Base-by-base conservation (phyloP, 1,140 invertebrate species). In the Drosophila teissieri region DNA sequence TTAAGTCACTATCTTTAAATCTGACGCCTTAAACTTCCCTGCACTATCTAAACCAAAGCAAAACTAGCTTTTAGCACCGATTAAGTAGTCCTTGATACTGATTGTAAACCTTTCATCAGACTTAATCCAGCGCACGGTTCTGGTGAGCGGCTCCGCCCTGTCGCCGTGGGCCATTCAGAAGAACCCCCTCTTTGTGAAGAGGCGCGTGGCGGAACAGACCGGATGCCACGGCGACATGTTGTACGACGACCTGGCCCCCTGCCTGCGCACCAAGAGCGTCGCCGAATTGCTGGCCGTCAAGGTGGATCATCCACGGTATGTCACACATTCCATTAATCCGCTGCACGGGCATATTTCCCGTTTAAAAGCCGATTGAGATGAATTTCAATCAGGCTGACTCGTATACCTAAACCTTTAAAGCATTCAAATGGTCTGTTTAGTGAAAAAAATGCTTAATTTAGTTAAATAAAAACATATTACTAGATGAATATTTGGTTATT, bases 101-200 rank as follows among this genome's bases (percentile, higher is more conserved):
- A 37, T 27, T 0, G 0, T 2, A 15, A 40, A 24, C 15, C 14
- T 1, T 61, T 58, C 1, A 2, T 24, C 22, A 67, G 96, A 97
- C 93, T 94, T 99, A 70, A 95, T 99, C 90, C 96, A 98, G 91
- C 95, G 98, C 69, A 97, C 97, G 22, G 96, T 99, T 77, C 94
- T 99, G 52, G 95, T 99, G 91, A 98, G 97, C 81, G 98, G 98
- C 12, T 98, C 98, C n/a, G 97, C 97, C 12, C 93, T 99, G 62
- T 97, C 97, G 84, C 97, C 97, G 14, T 99, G 97, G 98, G 98
- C 98, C 45, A 94, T 98, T 72, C 97, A 98, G 92, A 94, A 96
- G 70, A 96, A 98, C 91, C 97, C 98, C 12, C 93, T 97, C 17
- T 94, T 94, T 54, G 95, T 97, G 75, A 97, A 97, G 93, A 94